Evolutionary conservation across 2,888 invertebrate species (phyloP).

Genomic region (Stegophylla sp.): DNA sequence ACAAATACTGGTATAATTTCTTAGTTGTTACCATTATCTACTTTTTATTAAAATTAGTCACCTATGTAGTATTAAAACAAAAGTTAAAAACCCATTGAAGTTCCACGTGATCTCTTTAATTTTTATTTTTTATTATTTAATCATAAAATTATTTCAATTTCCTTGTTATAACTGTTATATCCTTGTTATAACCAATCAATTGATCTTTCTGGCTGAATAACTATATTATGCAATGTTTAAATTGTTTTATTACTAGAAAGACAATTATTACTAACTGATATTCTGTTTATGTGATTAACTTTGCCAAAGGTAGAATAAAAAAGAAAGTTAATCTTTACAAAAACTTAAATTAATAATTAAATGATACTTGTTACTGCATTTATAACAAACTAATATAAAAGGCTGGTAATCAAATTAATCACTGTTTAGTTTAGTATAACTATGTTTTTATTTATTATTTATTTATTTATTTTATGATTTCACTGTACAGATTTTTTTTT

Average conservation of each 20-base stretch:
- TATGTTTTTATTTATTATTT: background rate
- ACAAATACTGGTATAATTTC: conserved; percentile 74
- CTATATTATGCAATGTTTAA: background rate
- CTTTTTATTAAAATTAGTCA: conserved; percentile 70
- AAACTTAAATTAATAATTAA: too few relatives aligned
- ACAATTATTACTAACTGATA: conserved; percentile 5
- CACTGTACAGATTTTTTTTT: background rate
- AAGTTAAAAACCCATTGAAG: conserved; percentile 15
- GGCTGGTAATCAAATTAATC: too few relatives aligned
- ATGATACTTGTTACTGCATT: too few relatives aligned
- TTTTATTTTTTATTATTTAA: background rate
- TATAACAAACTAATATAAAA: too few relatives aligned
- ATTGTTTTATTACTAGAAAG: background rate
- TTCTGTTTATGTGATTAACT: background rate
- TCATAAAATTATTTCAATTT: background rate
- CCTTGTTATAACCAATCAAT: background rate
- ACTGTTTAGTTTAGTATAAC: background rate
- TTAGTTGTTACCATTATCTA: conserved; percentile 73
- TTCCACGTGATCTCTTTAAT: background rate
- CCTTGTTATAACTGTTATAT: background rate
- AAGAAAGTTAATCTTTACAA: too few relatives aligned
- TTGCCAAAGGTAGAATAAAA: conserved; percentile 26
- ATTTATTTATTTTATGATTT: background rate
- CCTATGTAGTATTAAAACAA: conserved; percentile 66
- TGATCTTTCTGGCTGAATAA: background rate